Evolutionary conservation across 2,797 vertebrate genomes (phyloP), one percentile per base, ranked within the genome.

Genomic region (Crypturellus tataupa): DNA sequence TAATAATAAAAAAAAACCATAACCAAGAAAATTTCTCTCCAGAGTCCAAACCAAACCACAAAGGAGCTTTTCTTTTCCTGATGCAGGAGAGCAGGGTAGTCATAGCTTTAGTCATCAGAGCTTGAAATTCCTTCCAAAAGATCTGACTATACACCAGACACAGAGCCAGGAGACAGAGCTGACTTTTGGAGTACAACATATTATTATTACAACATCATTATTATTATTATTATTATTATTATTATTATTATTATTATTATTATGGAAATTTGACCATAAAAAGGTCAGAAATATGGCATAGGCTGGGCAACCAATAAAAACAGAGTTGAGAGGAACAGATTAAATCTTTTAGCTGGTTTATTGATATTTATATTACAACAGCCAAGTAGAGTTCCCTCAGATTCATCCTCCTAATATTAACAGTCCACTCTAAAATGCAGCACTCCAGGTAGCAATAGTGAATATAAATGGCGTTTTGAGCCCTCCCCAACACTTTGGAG

Each of bases 311-410:
- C 77, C 80, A 91, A 67, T 81, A 95, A 93, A 96, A 94, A 92
- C 21, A 93, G 77, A 94, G 73, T 80, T 83, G 87, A 94, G 70
- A 83, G 58, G 59, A 94, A 93, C 1, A 87, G 77, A 76, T 92
- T 89, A 24, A 78, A 51, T 78, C 80, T 87, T 73, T 84, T 87
- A 81, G 89, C 67, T 91, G 42, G 42, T 93, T 94, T 96, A 93
- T 80, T 95, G 89, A 70, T 94, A 91, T 94, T 95, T 92, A 79
- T 69, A 42, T 84, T 91, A 72, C 85, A 94, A 88, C 55, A 96
- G 70, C 37, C 80, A 87, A 65, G 63, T 87, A 79, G 40, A 93
- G 85, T 70, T 94, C 85, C 67, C 80, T 90, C 56, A 79, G 68
- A 95, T 88, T 47, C 21, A 46, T 72, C 51, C 73, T 94, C 51